Base-by-base conservation (phyloP, 2,888 invertebrate genomes). In the Himalopsyche japonica region DNA sequence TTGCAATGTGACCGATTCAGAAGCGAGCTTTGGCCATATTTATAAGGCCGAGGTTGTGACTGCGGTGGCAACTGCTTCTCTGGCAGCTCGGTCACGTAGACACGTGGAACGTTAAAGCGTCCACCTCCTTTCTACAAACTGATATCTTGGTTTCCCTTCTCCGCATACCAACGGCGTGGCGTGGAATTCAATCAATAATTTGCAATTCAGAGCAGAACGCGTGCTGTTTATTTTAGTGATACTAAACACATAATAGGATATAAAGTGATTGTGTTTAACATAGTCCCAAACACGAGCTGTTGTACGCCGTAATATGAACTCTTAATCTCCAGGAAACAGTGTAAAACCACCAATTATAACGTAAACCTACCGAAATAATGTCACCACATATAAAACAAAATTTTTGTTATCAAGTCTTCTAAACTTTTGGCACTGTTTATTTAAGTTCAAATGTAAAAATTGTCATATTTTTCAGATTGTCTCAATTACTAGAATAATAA, bases 1-100 rank as follows among this genome's bases (percentile, higher is more conserved):
- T 80, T 76, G 49, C 79, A 27, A 64, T 82, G 84, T 79, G 49
- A 81, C 83, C 85, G 82, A 80, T 82, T 82, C 80, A 32, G 30
- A 43, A 49, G 30, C 34, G 48, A 57, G 76, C 43, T 80, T 81
- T 70, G 70, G 30, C 70, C 70, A 70, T 82, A 82, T 80, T 80
- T 82, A 85, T 82, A 70, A 30, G 70, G 70, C 70, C 27, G 57
- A 57, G 57, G 57, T 57, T 57, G 70, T 70, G 70, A 70, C 70
- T 70, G 27, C 70, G 70, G 70, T 70, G 15, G 70, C 70, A 70
- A 70, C 70, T 70, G 70, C 70, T 70, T 15, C 70, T 20, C 27
- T 27, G 27, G 70, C 27, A 70, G 27, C 70, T 70, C 27, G 24
- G 70, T 70, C 70, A 70, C 70, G 70, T 70, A 70, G 70, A 30